Base-by-base conservation (phyloP, 2,888 invertebrate genomes). In the Germaria angustata region DNA sequence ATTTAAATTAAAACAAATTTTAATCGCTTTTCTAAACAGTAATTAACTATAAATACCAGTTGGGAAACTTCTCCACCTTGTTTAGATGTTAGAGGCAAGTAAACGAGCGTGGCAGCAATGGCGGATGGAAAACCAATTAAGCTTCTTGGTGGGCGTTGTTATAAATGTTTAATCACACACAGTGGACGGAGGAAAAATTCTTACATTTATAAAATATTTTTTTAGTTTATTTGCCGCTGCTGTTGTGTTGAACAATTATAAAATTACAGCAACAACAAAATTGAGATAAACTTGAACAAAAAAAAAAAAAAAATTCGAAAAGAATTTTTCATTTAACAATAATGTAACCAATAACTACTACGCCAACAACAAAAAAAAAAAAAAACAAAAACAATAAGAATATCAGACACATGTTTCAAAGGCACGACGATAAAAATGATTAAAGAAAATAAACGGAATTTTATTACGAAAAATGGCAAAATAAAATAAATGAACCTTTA, bases 51-150 rank as follows among this genome's bases (percentile, higher is more conserved):
- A 36, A 55, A 28, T 24, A 53, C 9, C 8, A 41, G 3, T 41
- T 36, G 24, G 79, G 71, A 15, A 53, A 79, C 75, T 75, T 82
- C 79, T 65, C 82, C 46, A 39, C 8, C 75, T 77, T 22, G 51
- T 69, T n/a, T 80, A 65, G 75, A 59, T 24, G 53, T 55, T 69
- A n/a, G 17, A 79, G 17, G 2, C 69, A 63, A 69, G 53, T 68
- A 46, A 69, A 51, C 34, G 53, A 63, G 44, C 63, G 61, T 39
- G 57, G 68, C 57, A 55, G 61, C 44, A 80, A 80, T 78, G 80
- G 80, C 84, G 84, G 84, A 84, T 84, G 80, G 51, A 81, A 84
- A 84, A 80, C 84, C 84, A 84, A 84, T 84, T 84, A 84, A 84
- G 81, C 77, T 77, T 78, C 76, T 80, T 78, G 77, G 80, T 84